phyloP scores from a whole-genome alignment of 2,888 invertebrate genomes.

The Clostera curtula region DNA sequence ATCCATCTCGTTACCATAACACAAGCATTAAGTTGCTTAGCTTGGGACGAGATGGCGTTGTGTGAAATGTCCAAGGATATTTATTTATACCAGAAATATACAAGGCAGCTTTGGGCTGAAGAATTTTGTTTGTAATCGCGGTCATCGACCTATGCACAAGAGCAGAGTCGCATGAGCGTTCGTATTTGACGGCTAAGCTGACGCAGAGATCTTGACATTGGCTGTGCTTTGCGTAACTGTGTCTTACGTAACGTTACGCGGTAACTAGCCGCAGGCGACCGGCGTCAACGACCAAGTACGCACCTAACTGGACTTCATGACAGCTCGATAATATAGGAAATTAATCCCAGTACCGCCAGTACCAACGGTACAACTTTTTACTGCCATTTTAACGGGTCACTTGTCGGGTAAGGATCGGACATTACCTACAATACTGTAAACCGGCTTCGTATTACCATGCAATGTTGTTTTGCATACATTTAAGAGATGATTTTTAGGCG shows the following conservation, averaged over 20 bases:
- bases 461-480: conserved; percentile 5
- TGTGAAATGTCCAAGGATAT: too few relatives aligned
- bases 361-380: conserved; percentile 23
- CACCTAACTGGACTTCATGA: conserved; percentile 21
- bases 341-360: conserved; percentile 16
- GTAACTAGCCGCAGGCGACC: conserved; percentile 13
- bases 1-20: too few relatives aligned
- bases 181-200: conserved; percentile 17
- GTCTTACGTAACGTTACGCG: conserved; percentile 33
- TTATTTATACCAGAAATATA: too few relatives aligned
- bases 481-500: too few relatives aligned
- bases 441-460: conserved; percentile 16
- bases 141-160: conserved; percentile 34
- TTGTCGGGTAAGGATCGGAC: conserved; percentile 29
- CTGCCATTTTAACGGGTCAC: conserved; percentile 25
- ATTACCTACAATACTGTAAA: conserved; percentile 25
- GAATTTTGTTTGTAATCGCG: conserved; percentile 42
- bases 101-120: conserved; percentile 25
- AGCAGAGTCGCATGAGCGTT: conserved; percentile 7
- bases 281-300: conserved; percentile 22
- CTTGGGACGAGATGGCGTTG: too few relatives aligned
- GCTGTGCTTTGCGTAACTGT: conserved; percentile 50
- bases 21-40: too few relatives aligned
- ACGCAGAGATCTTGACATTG: conserved; percentile 64
- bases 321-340: conserved; percentile 20